These are phyloP conservation scores for Cephalopachus bancanus DNA, from an alignment of 2,797 vertebrate species.

Conservation along the genomic window DNA sequence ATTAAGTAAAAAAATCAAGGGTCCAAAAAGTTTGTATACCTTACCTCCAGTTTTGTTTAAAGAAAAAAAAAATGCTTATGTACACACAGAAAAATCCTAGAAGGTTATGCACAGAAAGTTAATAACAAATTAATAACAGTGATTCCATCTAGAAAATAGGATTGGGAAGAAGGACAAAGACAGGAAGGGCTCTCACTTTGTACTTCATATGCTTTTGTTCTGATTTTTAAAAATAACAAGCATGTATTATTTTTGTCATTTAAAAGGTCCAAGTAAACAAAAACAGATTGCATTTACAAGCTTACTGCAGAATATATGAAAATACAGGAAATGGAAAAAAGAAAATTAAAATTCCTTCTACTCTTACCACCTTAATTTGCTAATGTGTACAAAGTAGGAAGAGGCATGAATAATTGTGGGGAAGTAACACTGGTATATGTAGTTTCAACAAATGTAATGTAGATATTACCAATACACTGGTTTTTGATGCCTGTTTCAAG, in stretches of 20 bases:
- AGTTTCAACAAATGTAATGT: no score
- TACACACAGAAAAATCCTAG: not conserved
- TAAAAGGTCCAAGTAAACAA: not conserved
- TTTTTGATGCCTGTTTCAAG: not conserved
- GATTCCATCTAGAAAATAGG: not conserved
- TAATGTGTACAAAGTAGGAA: not conserved
- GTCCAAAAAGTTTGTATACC: not conserved
- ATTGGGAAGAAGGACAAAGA: not conserved
- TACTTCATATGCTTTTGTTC: not conserved
- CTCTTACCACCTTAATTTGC: not conserved
- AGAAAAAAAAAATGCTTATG: not conserved
- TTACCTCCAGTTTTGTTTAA: not conserved
- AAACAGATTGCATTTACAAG: conserved; percentile 3
- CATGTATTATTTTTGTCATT: not conserved
- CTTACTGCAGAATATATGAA: conserved; percentile 34
- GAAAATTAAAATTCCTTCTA: not conserved
- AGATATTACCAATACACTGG: rapidly evolving
- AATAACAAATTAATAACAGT: not conserved
- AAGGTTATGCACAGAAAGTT: not conserved
- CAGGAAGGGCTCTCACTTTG: not conserved
- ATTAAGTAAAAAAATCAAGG: not conserved
- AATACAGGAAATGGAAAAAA: conserved; percentile 2
- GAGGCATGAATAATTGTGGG: not conserved
- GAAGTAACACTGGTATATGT: not conserved
- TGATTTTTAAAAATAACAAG: not conserved